Conservation (phyloP, 2,888 invertebrate genomes). For the Oegoconia quadripuncta region DNA sequence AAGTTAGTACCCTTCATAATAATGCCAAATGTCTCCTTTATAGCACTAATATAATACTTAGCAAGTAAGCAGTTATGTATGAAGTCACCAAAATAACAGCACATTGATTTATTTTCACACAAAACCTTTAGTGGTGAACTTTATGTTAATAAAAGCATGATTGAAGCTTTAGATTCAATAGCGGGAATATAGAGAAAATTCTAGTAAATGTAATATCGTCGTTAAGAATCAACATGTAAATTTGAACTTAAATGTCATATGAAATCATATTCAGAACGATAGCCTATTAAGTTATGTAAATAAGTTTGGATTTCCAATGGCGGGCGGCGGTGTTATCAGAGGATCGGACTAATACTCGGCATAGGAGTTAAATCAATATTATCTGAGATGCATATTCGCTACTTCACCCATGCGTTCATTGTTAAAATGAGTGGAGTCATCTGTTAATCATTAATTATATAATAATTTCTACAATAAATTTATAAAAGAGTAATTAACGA, state of each 20-base stretch:
- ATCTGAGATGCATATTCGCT: constrained; percentile 15
- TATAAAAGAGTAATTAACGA: too few relatives aligned
- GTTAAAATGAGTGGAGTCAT: constrained; percentile 21
- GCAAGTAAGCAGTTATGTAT: too few relatives aligned
- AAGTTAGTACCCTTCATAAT: too few relatives aligned
- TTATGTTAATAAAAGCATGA: too few relatives aligned
- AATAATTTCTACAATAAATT: not conserved
- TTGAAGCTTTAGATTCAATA: too few relatives aligned
- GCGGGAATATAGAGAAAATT: too few relatives aligned
- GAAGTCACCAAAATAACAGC: too few relatives aligned
- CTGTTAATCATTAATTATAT: not conserved
- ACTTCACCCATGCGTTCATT: constrained; percentile 7
- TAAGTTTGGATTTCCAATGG: constrained; percentile 9
- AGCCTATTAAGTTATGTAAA: constrained; percentile 8
- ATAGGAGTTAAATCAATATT: constrained; percentile 14
- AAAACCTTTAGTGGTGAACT: too few relatives aligned
- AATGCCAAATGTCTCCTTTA: too few relatives aligned
- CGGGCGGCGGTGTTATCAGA: constrained; percentile 11
- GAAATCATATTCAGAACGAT: constrained; percentile 33
- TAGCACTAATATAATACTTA: too few relatives aligned
- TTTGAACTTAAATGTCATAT: constrained; percentile 16
- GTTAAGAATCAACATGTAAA: constrained; percentile 9
- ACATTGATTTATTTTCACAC: too few relatives aligned
- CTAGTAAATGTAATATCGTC: too few relatives aligned
- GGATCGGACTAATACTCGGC: constrained; percentile 17